Percentiles rank a stretch among this genome's conserved stretches.
These are phyloP conservation scores for Ataeniobius toweri DNA, from an alignment of 2,797 vertebrate species.

Conservation along the genomic window DNA sequence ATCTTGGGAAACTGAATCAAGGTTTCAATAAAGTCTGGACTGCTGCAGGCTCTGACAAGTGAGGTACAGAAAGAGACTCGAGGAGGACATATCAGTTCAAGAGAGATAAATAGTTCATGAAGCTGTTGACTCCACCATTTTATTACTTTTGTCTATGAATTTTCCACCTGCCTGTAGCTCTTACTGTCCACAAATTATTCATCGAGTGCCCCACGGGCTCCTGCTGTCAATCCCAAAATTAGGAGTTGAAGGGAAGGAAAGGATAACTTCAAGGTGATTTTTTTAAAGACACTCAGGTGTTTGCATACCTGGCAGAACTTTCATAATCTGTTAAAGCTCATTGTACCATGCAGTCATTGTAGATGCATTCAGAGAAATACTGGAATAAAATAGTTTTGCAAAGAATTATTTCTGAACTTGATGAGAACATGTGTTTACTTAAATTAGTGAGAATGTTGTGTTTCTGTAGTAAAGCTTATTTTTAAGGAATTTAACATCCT, in stretches of 20 bases:
- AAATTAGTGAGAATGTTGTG: background rate
- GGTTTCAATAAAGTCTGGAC: conserved; percentile 79
- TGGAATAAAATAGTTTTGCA: too few relatives aligned
- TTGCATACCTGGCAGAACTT: conserved; percentile 12
- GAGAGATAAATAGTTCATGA: conserved; percentile 82
- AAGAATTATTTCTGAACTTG: too few relatives aligned
- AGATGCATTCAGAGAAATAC: conserved; percentile 13
- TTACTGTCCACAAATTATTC: conserved; percentile 71
- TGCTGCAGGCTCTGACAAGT: conserved; percentile 75
- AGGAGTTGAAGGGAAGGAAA: conserved; percentile 35
- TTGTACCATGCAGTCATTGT: conserved; percentile 11
- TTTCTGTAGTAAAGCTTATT: background rate
- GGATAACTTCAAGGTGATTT: conserved; percentile 14
- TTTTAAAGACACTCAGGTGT: conserved; percentile 38
- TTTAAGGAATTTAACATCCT: background rate
- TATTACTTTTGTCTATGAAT: conserved; percentile 77
- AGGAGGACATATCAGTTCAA: conserved; percentile 72
- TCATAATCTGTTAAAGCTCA: conserved; percentile 12
- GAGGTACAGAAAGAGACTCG: conserved; percentile 60
- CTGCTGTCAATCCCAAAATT: conserved; percentile 62
- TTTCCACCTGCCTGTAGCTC: conserved; percentile 67
- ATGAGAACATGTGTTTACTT: too few relatives aligned
- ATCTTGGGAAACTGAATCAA: conserved; percentile 77
- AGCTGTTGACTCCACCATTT: conserved; percentile 77
- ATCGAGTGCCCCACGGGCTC: conserved; percentile 50